Conservation (phyloP, 2,113 vertebrate species). For the Cranoglanis bouderius region DNA sequence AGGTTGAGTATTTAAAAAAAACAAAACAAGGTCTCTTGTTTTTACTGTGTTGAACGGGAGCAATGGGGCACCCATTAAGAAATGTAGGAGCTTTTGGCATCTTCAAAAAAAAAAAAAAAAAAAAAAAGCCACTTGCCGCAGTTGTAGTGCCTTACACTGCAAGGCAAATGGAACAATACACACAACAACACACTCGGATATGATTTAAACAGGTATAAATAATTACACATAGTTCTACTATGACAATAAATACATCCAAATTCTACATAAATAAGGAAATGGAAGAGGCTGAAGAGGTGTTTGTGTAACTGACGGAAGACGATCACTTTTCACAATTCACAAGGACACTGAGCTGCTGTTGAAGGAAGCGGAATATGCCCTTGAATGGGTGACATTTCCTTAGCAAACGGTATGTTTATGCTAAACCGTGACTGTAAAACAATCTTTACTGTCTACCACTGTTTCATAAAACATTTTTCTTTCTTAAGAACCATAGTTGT, state of each 20-base stretch:
- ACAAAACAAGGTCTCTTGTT: background rate
- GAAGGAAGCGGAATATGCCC: background rate
- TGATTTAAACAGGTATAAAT: slow-evolving; percentile 70
- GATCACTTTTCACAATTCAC: background rate
- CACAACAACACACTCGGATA: slow-evolving; percentile 5
- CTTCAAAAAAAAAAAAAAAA: background rate
- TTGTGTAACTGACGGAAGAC: background rate
- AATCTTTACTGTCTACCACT: background rate
- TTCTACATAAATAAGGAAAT: slow-evolving; percentile 69
- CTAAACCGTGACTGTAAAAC: background rate
- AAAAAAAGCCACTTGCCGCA: background rate
- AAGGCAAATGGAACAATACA: slow-evolving; percentile 11
- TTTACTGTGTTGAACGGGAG: background rate
- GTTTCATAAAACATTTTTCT: background rate
- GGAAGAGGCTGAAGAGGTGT: background rate
- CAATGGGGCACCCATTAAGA: background rate
- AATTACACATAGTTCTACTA: slow-evolving; percentile 63
- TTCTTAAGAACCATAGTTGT: background rate
- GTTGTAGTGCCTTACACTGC: background rate
- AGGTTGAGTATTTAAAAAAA: background rate
- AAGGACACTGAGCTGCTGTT: background rate
- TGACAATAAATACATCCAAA: slow-evolving; percentile 70
- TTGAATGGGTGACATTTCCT: background rate
- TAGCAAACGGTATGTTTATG: background rate
- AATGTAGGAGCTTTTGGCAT: background rate